Evolutionary conservation across 2,888 invertebrate species (phyloP), one percentile per base, ranked within the genome.

Genomic region (Luperina nickerlii): DNA sequence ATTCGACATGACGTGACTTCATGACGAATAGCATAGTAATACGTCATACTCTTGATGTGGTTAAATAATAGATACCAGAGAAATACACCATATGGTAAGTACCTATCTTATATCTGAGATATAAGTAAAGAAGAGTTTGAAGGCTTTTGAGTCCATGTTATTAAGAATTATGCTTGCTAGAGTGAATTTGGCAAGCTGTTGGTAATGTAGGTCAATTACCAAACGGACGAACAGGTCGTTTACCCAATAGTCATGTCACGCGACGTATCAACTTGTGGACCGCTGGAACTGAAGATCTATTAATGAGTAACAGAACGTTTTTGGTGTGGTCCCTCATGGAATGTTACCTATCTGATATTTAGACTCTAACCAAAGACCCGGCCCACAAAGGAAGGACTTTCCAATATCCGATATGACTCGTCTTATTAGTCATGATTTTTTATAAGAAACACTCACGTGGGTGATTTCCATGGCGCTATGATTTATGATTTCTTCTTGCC

Each of bases 161-260:
- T 60, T 42, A 11, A 32, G 18, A 69, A n/a, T 57, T 38, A 51
- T 57, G n/a, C 32, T 51, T 51, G 20, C 57, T 69, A 15, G 20
- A 72, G 67, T 68, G 24, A 72, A 71, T 83, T 83, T 72, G 71
- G 67, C 68, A 72, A 82, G 62, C 67, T 57, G 18, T 57, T 32
- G 57, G 27, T 51, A n/a, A 62, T 72, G 54, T 83, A 72, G 71
- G 67, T 63, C 81, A 78, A 63, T 72, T 57, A 74, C 42, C 42
- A 84, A 67, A 71, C 62, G n/a, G 74, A 67, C 79, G 57, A 63
- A 62, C n/a, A 42, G 70, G 62, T 82, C 84, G 48, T 82, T 82
- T 84, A 82, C 84, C 79, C 74, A 63, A 65, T 57, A 71, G 69
- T 42, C 38, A 74, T 63, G 60, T 62, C 79, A 84, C 84, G 79